Conservation (phyloP, 2,888 invertebrate genomes). For the Drosophila atripex region DNA sequence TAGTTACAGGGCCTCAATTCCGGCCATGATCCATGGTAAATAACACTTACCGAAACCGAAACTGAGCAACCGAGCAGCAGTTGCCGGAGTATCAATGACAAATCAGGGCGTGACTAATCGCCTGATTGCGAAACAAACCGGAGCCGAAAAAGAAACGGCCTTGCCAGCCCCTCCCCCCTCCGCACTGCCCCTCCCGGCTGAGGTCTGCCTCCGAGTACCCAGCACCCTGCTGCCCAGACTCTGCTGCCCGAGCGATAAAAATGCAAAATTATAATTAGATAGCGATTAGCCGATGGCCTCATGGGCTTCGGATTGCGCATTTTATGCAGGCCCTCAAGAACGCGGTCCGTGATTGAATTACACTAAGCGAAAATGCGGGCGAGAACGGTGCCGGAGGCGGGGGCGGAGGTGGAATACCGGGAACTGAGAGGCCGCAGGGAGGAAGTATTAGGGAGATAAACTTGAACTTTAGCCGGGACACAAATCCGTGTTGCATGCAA, state of each 20-base stretch:
- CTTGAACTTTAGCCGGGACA: conserved; percentile 28
- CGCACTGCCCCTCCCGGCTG: background rate
- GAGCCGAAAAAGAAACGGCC: conserved; percentile 42
- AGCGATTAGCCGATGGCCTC: conserved; percentile 66
- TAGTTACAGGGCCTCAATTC: conserved; percentile 11
- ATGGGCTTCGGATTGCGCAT: conserved; percentile 68
- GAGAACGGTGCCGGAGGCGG: conserved; percentile 6
- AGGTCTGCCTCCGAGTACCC: conserved; percentile 13
- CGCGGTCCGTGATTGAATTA: conserved; percentile 61
- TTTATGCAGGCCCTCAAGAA: conserved; percentile 63
- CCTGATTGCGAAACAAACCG: conserved; percentile 69
- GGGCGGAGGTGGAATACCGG: conserved; percentile 32
- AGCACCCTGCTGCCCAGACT: conserved; percentile 1
- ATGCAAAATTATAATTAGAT: conserved; percentile 75
- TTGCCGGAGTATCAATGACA: conserved; percentile 64
- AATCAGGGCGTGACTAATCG: conserved; percentile 75
- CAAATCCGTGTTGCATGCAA: conserved; percentile 16
- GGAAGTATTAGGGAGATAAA: conserved; percentile 52
- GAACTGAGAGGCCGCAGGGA: conserved; percentile 38
- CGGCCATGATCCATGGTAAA: conserved; percentile 17
- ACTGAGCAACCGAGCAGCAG: conserved; percentile 32
- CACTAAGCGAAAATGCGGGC: conserved; percentile 64
- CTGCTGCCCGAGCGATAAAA: conserved; percentile 63
- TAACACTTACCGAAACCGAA: conserved; percentile 25
- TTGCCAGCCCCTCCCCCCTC: conserved; percentile 17